Evolutionary conservation across 2,888 invertebrate species (phyloP), one percentile per base, ranked within the genome.

Genomic region (Mystacides longicornis): DNA sequence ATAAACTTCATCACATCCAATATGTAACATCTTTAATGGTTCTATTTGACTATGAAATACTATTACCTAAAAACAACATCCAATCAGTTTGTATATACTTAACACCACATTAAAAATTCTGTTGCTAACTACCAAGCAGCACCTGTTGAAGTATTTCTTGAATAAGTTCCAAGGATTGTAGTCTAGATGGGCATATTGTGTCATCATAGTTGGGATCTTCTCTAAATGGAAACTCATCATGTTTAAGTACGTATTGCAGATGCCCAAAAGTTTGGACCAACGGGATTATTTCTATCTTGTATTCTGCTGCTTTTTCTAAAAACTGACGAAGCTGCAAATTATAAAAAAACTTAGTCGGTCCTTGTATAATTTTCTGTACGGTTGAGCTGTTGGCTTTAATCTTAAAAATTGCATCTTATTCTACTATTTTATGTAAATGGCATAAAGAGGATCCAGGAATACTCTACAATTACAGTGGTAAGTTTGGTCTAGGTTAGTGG

Each of bases 201-300:
- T 75, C 80, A 0, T 81, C 78, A 63, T 81, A 82, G 20, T 70
- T 67, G 0, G 70, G 68, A 0, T 80, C 74, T 71, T 92, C 91
- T 61, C 91, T 72, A 51, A 87, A 72, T 54, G 84, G 77, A 54
- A 76, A 72, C 65, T 82, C 89, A 23, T 81, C 69, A 21, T 87
- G 73, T 66, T 93, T 93, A 49, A 93, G 71, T 0, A 85, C 79
- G 71, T 85, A 87, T 68, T 92, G 91, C 72, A 93, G 72, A 67
- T 93, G 92, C 0, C 90, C 92, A 68, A 91, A 91, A 0, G 89
- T 89, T 72, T 90, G 92, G n/a, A 93, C 73, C 51, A 93, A 70
- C 0, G 92, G 92, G 63, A 92, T 87, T 0, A 90, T 73, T 59
- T 83, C 79, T 1, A 93, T 74, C 14, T 81, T 75, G 54, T 78